A percentile compares a stretch with the other conserved stretches of the same genome.
Evolutionary conservation across 2,888 invertebrate genomes (phyloP).

Genomic region (Calliphora vomitoria): DNA sequence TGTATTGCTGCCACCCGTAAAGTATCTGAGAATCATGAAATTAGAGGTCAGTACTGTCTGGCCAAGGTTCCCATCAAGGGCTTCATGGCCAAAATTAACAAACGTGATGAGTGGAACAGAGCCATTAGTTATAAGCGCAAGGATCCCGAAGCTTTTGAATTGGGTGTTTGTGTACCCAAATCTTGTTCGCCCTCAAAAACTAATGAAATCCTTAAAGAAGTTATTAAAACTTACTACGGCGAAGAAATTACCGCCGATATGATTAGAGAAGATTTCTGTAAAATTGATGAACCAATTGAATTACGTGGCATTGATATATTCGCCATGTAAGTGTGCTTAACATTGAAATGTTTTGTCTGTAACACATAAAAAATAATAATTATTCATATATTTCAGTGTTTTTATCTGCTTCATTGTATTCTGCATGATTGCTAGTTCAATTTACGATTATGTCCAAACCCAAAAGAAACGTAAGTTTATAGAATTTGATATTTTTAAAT

Average conservation of each 20-base stretch:
- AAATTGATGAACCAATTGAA: conserved; percentile 78
- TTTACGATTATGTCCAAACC: conserved; percentile 81
- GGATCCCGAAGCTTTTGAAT: conserved; percentile 79
- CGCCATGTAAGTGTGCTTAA: conserved; percentile 81
- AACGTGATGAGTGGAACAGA: conserved; percentile 70
- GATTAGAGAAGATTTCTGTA: conserved; percentile 79
- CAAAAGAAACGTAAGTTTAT: conserved; percentile 79
- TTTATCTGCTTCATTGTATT: conserved; percentile 80
- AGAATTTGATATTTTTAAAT: not conserved
- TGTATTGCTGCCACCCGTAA: conserved; percentile 81
- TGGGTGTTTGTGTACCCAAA: conserved; percentile 83
- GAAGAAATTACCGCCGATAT: conserved; percentile 65
- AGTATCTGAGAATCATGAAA: conserved; percentile 76
- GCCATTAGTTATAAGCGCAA: conserved; percentile 79
- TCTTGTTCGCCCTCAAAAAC: conserved; percentile 79
- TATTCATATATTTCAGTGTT: conserved; percentile 75
- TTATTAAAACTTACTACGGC: conserved; percentile 75
- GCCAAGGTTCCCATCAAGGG: conserved; percentile 79
- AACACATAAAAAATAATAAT: not conserved
- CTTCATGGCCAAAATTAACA: conserved; percentile 77
- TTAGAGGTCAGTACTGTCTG: conserved; percentile 84
- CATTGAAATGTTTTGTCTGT: conserved; percentile 8
- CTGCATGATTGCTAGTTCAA: conserved; percentile 80
- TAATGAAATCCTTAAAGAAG: conserved; percentile 77
- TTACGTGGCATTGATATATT: conserved; percentile 81